Base-by-base conservation (phyloP, 2,888 invertebrate species). In the Ormyrus nitidulus region DNA sequence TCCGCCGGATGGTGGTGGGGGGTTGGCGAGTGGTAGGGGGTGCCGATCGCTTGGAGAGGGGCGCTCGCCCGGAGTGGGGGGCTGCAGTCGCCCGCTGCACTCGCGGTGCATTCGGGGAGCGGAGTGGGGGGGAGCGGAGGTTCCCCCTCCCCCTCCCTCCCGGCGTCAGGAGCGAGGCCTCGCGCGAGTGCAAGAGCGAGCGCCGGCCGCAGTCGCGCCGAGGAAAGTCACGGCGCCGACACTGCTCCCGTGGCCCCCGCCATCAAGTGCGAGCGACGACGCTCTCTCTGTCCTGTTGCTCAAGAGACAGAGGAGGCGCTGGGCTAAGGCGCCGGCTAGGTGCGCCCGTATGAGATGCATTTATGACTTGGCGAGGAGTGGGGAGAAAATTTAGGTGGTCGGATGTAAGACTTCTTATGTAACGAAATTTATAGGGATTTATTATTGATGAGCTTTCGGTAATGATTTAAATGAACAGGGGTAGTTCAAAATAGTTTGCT, bases 181-280 rank as follows among this genome's bases (percentile, higher is more conserved):
- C 81, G 79, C 70, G 62, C 71, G 79, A 72, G 79, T 79, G 64
- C 81, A 81, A 81, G 81, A 81, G 81, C 81, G 81, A 62, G 71
- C 72, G 70, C 81, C 76, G 81, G 78, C 75, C 78, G 81, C 81
- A 81, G 81, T 81, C 81, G 81, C 74, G 66, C 77, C 70, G 61
- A 77, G 73, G 79, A 81, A 81, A 81, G 81, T 81, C 81, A 81
- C 70, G 77, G 77, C 79, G 79, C 48, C 72, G 51, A 79, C 79
- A 77, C 77, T 74, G 79, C 70, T 72, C 79, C 53, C 73, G 77
- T 73, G 65, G 64, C 34, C 54, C 19, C 59, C 5, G 48, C 51
- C 34, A 4, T 34, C 34, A 34, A 34, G 34, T 34, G 34, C 34
- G 34, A 34, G 34, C 34, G 34, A 34, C 34, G 34, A 34, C 4